Conservation (phyloP, 2,113 vertebrate genomes). For the Onychorhynchus coronatus region DNA sequence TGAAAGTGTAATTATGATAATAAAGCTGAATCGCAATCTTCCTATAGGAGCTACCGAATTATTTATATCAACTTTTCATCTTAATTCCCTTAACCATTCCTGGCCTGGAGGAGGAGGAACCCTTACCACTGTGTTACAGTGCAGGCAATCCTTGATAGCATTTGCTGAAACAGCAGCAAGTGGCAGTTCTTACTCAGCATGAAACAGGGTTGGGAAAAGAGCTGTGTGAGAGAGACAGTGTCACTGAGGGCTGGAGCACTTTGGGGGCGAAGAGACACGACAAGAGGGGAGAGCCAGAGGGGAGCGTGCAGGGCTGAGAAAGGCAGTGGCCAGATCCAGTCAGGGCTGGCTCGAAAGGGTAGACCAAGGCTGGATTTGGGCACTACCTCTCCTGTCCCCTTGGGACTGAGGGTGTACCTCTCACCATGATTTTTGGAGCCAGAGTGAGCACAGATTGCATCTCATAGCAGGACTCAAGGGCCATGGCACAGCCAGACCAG, state of each 20-base stretch:
- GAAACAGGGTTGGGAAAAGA: neutral
- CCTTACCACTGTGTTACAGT: neutral
- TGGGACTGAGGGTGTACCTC: neutral
- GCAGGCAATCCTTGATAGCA: rapidly evolving
- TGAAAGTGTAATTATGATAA: conserved; percentile 55
- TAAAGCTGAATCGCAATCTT: conserved; percentile 19
- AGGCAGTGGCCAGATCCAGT: neutral
- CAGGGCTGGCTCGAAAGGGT: neutral
- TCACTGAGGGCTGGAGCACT: neutral
- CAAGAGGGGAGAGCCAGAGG: neutral
- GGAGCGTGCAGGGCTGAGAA: neutral
- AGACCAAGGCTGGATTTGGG: neutral
- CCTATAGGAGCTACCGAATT: conserved; percentile 18
- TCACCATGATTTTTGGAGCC: neutral
- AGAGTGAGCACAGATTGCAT: neutral
- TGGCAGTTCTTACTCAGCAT: neutral
- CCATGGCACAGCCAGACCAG: neutral
- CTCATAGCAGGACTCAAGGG: neutral
- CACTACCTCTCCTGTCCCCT: neutral
- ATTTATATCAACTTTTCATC: conserved; percentile 29
- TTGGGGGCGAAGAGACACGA: neutral
- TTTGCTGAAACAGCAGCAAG: neutral
- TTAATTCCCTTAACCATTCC: neutral
- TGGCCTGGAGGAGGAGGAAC: neutral
- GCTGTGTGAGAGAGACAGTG: neutral